A percentile compares a stretch with the other conserved stretches of the same genome.
These are phyloP conservation scores for Eilema depressum DNA, from an alignment of 2,888 invertebrate species.

Conservation along the genomic window DNA sequence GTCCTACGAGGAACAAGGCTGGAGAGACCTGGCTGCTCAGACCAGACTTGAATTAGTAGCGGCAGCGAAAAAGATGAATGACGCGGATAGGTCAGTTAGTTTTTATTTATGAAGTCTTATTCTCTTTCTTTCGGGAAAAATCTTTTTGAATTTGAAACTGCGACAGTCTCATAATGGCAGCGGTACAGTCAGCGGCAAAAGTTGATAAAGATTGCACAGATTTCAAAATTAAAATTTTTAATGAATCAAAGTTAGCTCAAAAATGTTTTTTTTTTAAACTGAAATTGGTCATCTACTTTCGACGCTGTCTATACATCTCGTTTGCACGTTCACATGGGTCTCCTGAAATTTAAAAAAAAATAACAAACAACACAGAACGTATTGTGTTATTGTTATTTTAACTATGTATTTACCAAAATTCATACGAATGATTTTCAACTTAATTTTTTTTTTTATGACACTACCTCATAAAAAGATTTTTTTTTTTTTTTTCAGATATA, in stretches of 20 bases:
- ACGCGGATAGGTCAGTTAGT: constrained; percentile 89
- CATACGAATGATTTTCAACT: too few relatives aligned
- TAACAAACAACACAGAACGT: too few relatives aligned
- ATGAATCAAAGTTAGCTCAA: too few relatives aligned
- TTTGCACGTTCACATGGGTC: neutral
- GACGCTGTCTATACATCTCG: neutral
- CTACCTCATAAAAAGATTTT: neutral
- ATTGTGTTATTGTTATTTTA: too few relatives aligned
- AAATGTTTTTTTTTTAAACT: too few relatives aligned
- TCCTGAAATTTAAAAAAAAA: too few relatives aligned
- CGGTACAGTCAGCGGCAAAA: neutral
- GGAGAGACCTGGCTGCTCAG: constrained; percentile 93
- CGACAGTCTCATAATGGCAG: neutral
- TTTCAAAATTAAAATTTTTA: too few relatives aligned
- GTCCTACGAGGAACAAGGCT: constrained; percentile 95
- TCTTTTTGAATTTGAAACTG: neutral
- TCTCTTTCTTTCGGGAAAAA: neutral
- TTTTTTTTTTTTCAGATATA: constrained; percentile 88
- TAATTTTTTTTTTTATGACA: neutral
- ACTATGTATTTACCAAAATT: too few relatives aligned
- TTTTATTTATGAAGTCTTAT: neutral
- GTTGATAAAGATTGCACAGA: too few relatives aligned
- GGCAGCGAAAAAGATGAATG: constrained; percentile 93
- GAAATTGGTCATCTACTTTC: neutral
- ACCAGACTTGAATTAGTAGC: constrained; percentile 94